phyloP scores from a whole-genome alignment of 2,113 vertebrate genomes.

The Leptobrachium ailaonicum region DNA sequence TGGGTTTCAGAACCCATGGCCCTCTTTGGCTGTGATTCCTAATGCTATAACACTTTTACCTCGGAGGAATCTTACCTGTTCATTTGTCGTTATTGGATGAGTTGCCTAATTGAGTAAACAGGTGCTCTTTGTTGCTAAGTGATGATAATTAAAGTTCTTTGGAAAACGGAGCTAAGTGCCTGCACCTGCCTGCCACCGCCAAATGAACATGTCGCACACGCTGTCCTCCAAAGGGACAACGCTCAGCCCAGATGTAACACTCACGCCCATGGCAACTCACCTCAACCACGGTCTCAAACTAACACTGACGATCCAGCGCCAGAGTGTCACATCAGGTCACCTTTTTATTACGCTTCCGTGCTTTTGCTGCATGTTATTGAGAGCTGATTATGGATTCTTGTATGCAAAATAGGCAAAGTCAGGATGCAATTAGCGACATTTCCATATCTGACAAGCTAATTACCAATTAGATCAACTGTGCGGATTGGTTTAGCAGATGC shows the following conservation, averaged over 20 bases:
- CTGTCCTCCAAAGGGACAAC: slow-evolving; percentile 17
- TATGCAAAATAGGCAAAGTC: slow-evolving; percentile 27
- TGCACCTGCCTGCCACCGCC: slow-evolving; percentile 25
- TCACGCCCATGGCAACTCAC: slow-evolving; percentile 4
- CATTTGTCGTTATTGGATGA: not conserved
- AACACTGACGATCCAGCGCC: too few species aligned
- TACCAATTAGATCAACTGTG: slow-evolving; percentile 36
- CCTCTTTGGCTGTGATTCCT: not conserved
- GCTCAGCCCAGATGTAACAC: not conserved
- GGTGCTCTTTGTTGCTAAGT: slow-evolving; percentile 39
- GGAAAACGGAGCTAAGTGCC: slow-evolving; percentile 20
- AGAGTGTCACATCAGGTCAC: slow-evolving; percentile 26
- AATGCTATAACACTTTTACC: slow-evolving; percentile 1
- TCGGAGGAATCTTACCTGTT: slow-evolving; percentile 13
- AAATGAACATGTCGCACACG: slow-evolving; percentile 31
- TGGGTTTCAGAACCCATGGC: not conserved
- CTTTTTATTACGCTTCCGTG: slow-evolving; percentile 13
- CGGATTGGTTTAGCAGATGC: slow-evolving; percentile 33
- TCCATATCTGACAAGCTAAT: slow-evolving; percentile 47
- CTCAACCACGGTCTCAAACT: not conserved
- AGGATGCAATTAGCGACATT: slow-evolving; percentile 41
- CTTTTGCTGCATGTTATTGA: slow-evolving; percentile 11
- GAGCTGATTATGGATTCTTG: slow-evolving; percentile 18
- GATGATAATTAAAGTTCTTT: slow-evolving; percentile 43
- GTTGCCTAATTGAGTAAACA: slow-evolving; percentile 36